A percentile compares a stretch with the other conserved stretches of the same genome.
phyloP scores from a whole-genome alignment of 2,797 vertebrate genomes.

The Channa striata region DNA sequence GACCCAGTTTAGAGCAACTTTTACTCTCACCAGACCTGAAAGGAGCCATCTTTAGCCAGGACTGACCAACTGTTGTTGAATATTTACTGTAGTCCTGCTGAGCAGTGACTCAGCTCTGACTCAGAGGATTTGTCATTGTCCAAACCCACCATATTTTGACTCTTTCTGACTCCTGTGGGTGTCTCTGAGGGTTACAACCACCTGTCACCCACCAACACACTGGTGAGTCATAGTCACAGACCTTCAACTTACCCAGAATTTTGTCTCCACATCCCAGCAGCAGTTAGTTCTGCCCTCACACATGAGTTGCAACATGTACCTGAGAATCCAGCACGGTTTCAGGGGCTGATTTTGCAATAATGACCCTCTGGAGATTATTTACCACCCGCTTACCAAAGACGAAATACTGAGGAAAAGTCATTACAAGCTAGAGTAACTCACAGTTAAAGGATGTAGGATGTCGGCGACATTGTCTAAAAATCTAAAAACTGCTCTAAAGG shows the following conservation, averaged over 20 bases:
- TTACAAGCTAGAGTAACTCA: constrained; percentile 21
- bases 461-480: constrained; percentile 41
- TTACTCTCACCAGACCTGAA: constrained; percentile 2
- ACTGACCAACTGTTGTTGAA: constrained; percentile 1
- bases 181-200: constrained; percentile 21
- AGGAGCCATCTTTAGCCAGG: not conserved
- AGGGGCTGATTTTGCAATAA: constrained; percentile 31
- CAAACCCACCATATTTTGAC: constrained; percentile 14
- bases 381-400: constrained; percentile 72
- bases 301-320: constrained; percentile 12
- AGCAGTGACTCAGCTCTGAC: not conserved
- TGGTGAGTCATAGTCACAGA: constrained; percentile 10
- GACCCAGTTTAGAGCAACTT: not conserved
- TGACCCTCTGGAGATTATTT: constrained; percentile 32
- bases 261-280: not conserved
- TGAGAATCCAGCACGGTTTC: constrained; percentile 16
- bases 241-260: constrained; percentile 26
- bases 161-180: not conserved
- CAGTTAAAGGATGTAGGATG: too few species aligned
- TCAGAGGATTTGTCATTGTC: constrained; percentile 4
- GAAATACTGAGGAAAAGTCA: constrained; percentile 20
- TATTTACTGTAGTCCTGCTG: not conserved
- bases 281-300: not conserved
- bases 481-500: too few species aligned
- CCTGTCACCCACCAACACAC: not conserved